Percentiles rank a stretch among this genome's conserved stretches.
Conservation (phyloP, 2,888 invertebrate species). For the Ophion ellenae region DNA sequence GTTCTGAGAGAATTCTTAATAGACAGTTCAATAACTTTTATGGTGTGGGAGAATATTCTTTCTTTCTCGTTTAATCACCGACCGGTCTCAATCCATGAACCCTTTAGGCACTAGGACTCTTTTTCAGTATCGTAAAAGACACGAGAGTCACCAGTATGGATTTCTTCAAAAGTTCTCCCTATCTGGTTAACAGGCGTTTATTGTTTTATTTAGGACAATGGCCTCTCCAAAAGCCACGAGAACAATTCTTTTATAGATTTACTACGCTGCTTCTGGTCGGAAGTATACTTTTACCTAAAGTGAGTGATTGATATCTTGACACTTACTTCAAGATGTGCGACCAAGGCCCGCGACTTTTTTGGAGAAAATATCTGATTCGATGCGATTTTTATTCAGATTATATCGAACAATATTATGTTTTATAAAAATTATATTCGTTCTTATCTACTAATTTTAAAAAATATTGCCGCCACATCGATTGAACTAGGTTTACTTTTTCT, state of each 20-base stretch:
- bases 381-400: background rate
- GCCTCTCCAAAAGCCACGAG: conserved; percentile 52
- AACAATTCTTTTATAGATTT: conserved; percentile 42
- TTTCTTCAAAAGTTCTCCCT: conserved; percentile 53
- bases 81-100: background rate
- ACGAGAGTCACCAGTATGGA: conserved; percentile 35
- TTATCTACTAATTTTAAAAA: background rate
- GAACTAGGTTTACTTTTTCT: background rate
- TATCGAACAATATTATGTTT: background rate
- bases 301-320: conserved; percentile 11
- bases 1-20: conserved; percentile 48
- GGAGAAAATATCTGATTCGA: too few species aligned
- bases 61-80: background rate
- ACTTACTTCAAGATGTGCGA: background rate
- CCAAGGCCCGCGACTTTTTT: too few species aligned
- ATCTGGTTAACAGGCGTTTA: conserved; percentile 42
- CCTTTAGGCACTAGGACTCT: background rate
- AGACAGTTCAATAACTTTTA: background rate
- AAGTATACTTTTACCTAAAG: conserved; percentile 56
- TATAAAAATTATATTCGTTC: background rate
- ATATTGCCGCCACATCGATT: background rate
- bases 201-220: conserved; percentile 55
- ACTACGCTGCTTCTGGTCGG: conserved; percentile 25
- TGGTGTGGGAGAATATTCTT: background rate
- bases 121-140: conserved; percentile 30